A percentile compares a stretch with the other conserved stretches of the same genome.
phyloP scores from a whole-genome alignment of 1,140 invertebrate genomes.

The Ridgeia piscesae region DNA sequence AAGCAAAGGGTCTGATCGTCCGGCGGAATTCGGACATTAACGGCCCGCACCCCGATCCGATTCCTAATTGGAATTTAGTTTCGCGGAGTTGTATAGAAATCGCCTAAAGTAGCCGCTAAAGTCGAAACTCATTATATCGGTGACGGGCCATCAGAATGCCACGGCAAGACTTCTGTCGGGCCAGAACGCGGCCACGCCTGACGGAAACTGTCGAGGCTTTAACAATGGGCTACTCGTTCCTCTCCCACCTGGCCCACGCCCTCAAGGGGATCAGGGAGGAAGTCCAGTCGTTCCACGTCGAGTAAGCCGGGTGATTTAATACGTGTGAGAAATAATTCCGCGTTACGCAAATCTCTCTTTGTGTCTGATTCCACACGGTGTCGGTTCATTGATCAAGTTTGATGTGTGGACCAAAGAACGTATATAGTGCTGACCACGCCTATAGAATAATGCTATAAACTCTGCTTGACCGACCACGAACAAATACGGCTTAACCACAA shows the following conservation, averaged over 20 bases:
- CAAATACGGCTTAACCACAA: not conserved
- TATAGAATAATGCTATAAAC: not conserved
- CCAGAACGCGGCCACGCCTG: not conserved
- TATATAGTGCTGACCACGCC: not conserved
- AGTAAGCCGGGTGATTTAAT: not conserved
- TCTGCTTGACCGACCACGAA: not conserved
- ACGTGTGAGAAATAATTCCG: not conserved
- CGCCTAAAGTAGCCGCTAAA: not conserved
- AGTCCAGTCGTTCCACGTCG: not conserved
- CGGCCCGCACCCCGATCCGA: not conserved
- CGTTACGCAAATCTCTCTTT: not conserved
- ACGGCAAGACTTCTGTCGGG: not conserved
- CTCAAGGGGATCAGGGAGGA: not conserved
- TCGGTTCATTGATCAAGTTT: not conserved
- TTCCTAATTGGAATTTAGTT: slow-evolving; percentile 6
- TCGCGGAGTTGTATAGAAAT: not conserved
- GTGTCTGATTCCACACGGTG: not conserved
- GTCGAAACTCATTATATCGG: not conserved
- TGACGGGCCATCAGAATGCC: not conserved
- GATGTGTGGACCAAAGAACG: not conserved
- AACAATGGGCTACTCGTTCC: not conserved
- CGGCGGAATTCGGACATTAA: not conserved
- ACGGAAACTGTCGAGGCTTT: not conserved
- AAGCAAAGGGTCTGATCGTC: not conserved
- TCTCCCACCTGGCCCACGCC: not conserved